These are phyloP conservation scores for Bathynomus jamesi DNA, from an alignment of 1,140 invertebrate genomes.

Conservation along the genomic window DNA sequence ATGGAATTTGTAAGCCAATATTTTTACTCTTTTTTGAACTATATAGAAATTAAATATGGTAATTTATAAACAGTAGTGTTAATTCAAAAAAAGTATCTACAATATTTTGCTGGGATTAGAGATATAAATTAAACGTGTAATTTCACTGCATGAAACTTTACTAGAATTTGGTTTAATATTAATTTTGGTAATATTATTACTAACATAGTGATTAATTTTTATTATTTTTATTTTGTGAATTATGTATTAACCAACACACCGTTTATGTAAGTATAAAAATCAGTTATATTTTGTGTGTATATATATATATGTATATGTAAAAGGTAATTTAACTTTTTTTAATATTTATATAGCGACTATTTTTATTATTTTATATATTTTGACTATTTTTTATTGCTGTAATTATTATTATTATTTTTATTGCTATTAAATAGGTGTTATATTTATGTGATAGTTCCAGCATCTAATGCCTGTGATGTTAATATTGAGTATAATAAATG, in stretches of 20 bases:
- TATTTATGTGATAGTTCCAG: conserved; percentile 1
- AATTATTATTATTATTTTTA: neutral
- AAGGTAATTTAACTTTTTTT: neutral
- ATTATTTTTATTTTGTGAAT: neutral
- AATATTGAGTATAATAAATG: neutral
- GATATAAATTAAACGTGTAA: neutral
- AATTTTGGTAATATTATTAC: neutral
- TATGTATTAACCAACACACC: too few species aligned
- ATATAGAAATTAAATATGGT: too few species aligned
- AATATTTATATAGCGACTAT: neutral
- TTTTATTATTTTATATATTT: neutral
- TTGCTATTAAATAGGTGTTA: neutral
- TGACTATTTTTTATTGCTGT: neutral
- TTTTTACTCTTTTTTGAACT: neutral
- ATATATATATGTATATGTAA: neutral
- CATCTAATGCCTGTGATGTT: neutral
- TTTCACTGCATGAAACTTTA: neutral
- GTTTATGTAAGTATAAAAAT: neutral
- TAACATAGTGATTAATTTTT: neutral
- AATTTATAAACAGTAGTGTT: too few species aligned
- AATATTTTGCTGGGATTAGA: neutral
- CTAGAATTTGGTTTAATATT: neutral
- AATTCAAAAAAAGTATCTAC: neutral
- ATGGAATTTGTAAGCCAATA: neutral
- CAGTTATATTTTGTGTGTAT: neutral